Evolutionary conservation across 2,888 invertebrate genomes (phyloP).

Genomic region (Junonia oenone): DNA sequence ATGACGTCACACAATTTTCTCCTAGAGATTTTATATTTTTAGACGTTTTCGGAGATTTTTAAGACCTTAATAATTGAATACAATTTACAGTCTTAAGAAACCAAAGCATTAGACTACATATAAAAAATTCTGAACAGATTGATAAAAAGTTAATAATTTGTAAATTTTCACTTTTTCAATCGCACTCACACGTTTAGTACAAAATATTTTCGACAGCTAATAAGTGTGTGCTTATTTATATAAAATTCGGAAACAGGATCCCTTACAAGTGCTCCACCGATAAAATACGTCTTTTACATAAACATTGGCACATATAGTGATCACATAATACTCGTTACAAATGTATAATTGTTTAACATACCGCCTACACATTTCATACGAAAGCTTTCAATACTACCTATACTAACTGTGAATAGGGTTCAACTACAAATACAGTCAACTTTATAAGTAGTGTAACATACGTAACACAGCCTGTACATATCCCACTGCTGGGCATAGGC

Average conservation of each 20-base stretch:
- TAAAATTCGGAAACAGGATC: slow-evolving; percentile 38
- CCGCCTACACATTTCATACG: slow-evolving; percentile 21
- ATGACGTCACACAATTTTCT: too few species aligned
- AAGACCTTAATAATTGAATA: too few species aligned
- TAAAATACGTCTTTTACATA: slow-evolving; percentile 58
- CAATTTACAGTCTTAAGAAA: too few species aligned
- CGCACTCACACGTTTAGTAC: not conserved
- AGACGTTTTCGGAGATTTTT: too few species aligned
- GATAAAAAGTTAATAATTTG: too few species aligned
- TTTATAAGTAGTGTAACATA: not conserved
- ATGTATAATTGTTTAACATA: slow-evolving; percentile 42
- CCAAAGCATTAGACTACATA: too few species aligned
- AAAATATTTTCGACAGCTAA: not conserved
- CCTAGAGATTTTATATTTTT: too few species aligned
- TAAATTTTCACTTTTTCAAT: too few species aligned
- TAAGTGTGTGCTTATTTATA: not conserved
- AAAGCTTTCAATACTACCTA: slow-evolving; percentile 21
- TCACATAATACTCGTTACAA: slow-evolving; percentile 64
- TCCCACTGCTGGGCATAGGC: too few species aligned
- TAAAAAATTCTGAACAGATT: too few species aligned
- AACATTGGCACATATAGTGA: slow-evolving; percentile 71
- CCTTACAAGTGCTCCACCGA: slow-evolving; percentile 37
- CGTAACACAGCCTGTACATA: too few species aligned
- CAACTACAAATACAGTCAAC: not conserved
- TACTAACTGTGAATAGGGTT: slow-evolving; percentile 10